A percentile compares a stretch with the other conserved stretches of the same genome.
Conservation (phyloP, 2,797 vertebrate genomes). For the Bryconaethiops microstoma region DNA sequence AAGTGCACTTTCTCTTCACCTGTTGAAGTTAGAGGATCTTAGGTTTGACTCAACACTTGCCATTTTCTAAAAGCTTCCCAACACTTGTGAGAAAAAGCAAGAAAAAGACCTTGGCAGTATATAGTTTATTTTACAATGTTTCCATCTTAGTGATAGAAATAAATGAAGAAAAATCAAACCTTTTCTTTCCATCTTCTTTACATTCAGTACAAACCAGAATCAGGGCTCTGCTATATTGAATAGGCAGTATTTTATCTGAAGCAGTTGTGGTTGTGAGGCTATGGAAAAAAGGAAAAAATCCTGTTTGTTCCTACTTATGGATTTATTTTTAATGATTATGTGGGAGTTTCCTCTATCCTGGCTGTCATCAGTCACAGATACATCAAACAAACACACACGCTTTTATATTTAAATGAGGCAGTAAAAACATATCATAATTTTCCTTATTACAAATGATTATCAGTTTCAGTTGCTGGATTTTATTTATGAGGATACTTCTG, state of each 20-base stretch:
- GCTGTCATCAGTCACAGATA: constrained; percentile 44
- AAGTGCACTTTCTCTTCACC: constrained; percentile 13
- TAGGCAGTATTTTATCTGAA: constrained; percentile 23
- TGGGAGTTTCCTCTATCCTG: constrained; percentile 54
- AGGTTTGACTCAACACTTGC: background rate
- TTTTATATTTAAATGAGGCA: constrained; percentile 60
- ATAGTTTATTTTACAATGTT: constrained; percentile 8
- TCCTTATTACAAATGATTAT: constrained; percentile 36
- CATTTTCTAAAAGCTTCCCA: background rate
- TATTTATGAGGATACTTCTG: background rate
- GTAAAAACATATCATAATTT: constrained; percentile 42
- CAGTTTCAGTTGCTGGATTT: constrained; percentile 6
- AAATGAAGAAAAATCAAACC: constrained; percentile 26
- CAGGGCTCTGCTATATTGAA: constrained; percentile 27
- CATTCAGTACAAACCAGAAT: constrained; percentile 13
- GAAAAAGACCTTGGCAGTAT: background rate
- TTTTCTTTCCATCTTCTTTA: background rate
- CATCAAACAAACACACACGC: constrained; percentile 53
- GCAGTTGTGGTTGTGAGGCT: constrained; percentile 1
- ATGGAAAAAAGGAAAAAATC: constrained; percentile 6
- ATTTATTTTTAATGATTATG: constrained; percentile 58
- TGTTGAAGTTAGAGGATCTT: background rate
- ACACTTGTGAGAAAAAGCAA: background rate
- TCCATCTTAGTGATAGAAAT: constrained; percentile 8
- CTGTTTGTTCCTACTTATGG: constrained; percentile 46